Evolutionary conservation across 2,113 vertebrate species (phyloP), one percentile per base, ranked within the genome.

Genomic region (Agelaius tricolor): DNA sequence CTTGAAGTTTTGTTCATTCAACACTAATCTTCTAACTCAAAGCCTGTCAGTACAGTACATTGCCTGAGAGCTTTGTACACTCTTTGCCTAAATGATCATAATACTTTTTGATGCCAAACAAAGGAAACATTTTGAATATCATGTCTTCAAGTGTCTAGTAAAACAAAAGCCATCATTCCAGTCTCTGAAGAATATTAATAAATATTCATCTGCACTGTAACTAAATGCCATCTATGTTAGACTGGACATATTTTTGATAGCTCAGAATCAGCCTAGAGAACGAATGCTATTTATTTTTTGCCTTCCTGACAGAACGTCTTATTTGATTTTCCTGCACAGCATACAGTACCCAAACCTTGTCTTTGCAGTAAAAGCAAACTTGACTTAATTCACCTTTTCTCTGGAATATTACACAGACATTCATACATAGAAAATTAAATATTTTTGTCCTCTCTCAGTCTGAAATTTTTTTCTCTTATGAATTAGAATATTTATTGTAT

Each of bases 251-350:
- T 95, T 96, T 96, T 79, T 95, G 86, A 95, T 92, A 84, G 80
- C 79, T 94, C 87, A 83, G 71, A 96, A 87, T 92, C 87, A 95
- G 75, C 74, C 78, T 58, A 69, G 89, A 95, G 81, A 96, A 88
- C 78, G 77, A 96, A 97, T 91, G 92, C 22, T 95, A 93, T 97
- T 96, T 96, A 91, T 97, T 96, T 94, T 95, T 90, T 92, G 57
- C 65, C 78, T 95, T 94, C 58, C 77, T 94, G 88, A 96, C 91
- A 96, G 80, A 84, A 93, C 1, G 62, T 93, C 81, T 94, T 94
- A 94, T 95, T 95, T 97, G 88, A 90, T 92, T 87, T 94, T 96
- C 92, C 49, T 89, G 68, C 55, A 72, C 27, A 78, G 52, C 47
- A 68, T 65, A 95, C 65, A 91, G 58, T 90, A 91, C 67, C 49